These are phyloP conservation scores for Agrochola circellaris DNA, from an alignment of 2,888 invertebrate species.

Conservation along the genomic window DNA sequence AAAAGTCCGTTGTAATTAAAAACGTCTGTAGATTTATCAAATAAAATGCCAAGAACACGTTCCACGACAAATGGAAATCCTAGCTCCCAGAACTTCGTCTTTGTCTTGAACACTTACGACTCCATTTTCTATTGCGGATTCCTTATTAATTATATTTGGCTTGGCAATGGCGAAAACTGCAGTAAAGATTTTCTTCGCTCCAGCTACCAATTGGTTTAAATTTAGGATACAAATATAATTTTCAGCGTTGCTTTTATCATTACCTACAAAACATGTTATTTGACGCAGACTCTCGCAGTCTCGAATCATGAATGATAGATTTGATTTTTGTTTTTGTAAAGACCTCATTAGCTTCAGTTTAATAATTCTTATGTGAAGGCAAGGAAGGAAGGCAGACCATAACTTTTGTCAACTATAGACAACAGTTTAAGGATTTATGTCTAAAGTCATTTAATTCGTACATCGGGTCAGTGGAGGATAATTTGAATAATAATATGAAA, in stretches of 20 bases:
- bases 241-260: neutral
- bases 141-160: constrained; percentile 15
- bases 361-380: neutral
- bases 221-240: neutral
- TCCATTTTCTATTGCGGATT: constrained; percentile 10
- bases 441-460: too few relatives aligned
- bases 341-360: neutral
- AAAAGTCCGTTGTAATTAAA: constrained; percentile 22
- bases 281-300: neutral
- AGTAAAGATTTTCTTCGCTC: neutral
- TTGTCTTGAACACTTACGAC: constrained; percentile 18
- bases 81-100: constrained; percentile 7
- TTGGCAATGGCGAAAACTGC: neutral
- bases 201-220: neutral
- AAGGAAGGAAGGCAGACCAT: neutral
- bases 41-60: constrained; percentile 15
- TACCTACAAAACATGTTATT: neutral
- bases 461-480: too few relatives aligned
- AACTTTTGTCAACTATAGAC: too few relatives aligned
- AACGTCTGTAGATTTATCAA: constrained; percentile 4
- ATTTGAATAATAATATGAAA: too few relatives aligned
- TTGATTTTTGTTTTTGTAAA: neutral
- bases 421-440: too few relatives aligned
- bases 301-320: neutral
- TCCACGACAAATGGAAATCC: constrained; percentile 27